Percentiles rank a stretch among this genome's conserved stretches.
Conservation (phyloP, 2,797 vertebrate species). For the Sylvilagus floridanus region DNA sequence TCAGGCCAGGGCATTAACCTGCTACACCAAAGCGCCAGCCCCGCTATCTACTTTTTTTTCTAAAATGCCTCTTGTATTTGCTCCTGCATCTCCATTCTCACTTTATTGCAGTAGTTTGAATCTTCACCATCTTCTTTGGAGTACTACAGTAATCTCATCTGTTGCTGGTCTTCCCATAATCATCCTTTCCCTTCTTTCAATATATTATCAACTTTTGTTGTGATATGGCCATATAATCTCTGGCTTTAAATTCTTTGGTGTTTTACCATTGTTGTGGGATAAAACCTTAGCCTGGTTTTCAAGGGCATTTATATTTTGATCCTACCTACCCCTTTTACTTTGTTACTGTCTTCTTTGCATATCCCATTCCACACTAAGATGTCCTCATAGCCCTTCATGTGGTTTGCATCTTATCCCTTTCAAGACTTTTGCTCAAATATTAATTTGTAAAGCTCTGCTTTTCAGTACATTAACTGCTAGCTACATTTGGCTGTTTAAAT, state of each 20-base stretch:
- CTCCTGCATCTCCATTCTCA: slow-evolving; percentile 39
- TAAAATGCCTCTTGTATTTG: background rate
- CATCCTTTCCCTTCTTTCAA: background rate
- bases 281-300: background rate
- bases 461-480: background rate
- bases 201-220: too few species aligned
- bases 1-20: too few species aligned
- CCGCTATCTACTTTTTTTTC: background rate
- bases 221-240: background rate
- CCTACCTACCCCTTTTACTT: background rate
- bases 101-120: background rate
- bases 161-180: background rate
- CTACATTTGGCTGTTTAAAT: slow-evolving; percentile 42
- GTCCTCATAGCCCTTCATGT: background rate
- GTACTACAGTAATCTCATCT: background rate
- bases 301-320: slow-evolving; percentile 21
- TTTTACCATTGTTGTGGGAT: slow-evolving; percentile 2
- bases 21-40: too few species aligned
- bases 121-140: background rate
- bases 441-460: slow-evolving; percentile 10
- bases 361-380: background rate
- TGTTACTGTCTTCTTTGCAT: background rate
- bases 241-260: slow-evolving; percentile 19
- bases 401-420: background rate
- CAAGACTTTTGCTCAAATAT: background rate